A percentile compares a stretch with the other conserved stretches of the same genome.
These are phyloP conservation scores for Drosophila kokeensis DNA, from an alignment of 2,888 invertebrate genomes.

Conservation along the genomic window DNA sequence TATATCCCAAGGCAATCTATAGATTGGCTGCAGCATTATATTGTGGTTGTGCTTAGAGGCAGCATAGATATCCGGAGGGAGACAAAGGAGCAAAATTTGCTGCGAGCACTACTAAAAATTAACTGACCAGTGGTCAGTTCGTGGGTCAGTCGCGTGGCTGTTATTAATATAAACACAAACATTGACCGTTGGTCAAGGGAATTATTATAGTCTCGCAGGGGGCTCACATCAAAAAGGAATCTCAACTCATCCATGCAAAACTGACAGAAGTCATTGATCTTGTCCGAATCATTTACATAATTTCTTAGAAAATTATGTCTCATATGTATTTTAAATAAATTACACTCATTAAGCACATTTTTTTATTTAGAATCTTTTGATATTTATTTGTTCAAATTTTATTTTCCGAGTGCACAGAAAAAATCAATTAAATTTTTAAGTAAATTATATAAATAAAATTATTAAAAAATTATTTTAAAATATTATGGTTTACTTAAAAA, in stretches of 20 bases:
- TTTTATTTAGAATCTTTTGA: neutral
- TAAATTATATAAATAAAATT: too few relatives aligned
- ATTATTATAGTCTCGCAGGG: constrained; percentile 23
- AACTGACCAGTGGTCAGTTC: constrained; percentile 73
- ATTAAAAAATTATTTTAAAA: too few relatives aligned
- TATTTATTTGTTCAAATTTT: too few relatives aligned
- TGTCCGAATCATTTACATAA: constrained; percentile 4
- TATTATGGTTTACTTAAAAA: neutral
- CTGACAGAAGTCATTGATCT: constrained; percentile 50
- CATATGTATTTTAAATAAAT: neutral
- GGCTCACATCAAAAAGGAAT: constrained; percentile 30
- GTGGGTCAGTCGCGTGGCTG: constrained; percentile 72
- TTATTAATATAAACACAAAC: constrained; percentile 76
- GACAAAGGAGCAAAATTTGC: neutral
- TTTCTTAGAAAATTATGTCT: neutral
- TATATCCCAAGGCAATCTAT: constrained; percentile 68
- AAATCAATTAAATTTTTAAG: too few relatives aligned
- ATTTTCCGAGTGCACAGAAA: too few relatives aligned
- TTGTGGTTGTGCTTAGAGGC: constrained; percentile 39
- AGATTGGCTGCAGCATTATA: constrained; percentile 53
- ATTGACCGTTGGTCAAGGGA: constrained; percentile 59
- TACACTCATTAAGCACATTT: neutral
- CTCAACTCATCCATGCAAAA: constrained; percentile 11
- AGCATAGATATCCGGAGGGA: constrained; percentile 23
- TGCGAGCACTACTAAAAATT: constrained; percentile 38